Percentiles rank a stretch among this genome's conserved stretches.
Conservation (phyloP, 2,797 vertebrate genomes). For the Naso thynnoides region DNA sequence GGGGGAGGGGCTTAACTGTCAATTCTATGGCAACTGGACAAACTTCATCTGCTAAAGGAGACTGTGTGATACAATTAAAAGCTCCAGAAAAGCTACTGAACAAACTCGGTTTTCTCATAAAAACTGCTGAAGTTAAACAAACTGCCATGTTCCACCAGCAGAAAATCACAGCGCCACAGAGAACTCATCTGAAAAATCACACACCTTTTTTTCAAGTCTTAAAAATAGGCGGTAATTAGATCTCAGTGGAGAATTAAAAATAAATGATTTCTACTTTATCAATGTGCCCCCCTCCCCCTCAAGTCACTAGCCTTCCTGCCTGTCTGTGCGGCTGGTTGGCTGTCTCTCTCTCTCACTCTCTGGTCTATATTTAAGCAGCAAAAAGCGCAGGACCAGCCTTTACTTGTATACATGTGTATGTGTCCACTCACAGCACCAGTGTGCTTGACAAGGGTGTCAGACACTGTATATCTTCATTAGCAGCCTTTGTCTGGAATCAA, state of each 20-base stretch:
- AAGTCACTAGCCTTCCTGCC: constrained; percentile 76
- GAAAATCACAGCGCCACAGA: constrained; percentile 34
- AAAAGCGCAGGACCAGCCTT: constrained; percentile 47
- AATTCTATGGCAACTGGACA: neutral
- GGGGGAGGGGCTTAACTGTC: too few species aligned
- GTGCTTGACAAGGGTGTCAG: constrained; percentile 39
- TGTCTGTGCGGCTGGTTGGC: constrained; percentile 55
- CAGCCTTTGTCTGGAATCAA: constrained; percentile 47
- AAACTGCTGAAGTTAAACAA: constrained; percentile 33
- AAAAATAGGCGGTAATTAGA: constrained; percentile 91
- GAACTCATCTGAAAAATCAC: constrained; percentile 75
- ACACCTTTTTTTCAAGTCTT: constrained; percentile 72
- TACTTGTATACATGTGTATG: constrained; percentile 32
- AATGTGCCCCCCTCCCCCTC: constrained; percentile 77
- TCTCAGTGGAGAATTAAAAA: constrained; percentile 89
- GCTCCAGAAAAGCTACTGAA: neutral
- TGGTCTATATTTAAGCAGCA: constrained; percentile 80
- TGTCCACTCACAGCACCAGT: neutral
- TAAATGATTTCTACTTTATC: constrained; percentile 91
- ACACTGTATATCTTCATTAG: constrained; percentile 33
- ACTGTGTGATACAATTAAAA: neutral
- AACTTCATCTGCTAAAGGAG: neutral
- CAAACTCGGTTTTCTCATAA: constrained; percentile 4
- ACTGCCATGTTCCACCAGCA: constrained; percentile 17
- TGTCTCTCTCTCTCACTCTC: constrained; percentile 46